Evolutionary conservation across 1,140 invertebrate genomes (phyloP).

Genomic region (Drosophila sturtevanti): DNA sequence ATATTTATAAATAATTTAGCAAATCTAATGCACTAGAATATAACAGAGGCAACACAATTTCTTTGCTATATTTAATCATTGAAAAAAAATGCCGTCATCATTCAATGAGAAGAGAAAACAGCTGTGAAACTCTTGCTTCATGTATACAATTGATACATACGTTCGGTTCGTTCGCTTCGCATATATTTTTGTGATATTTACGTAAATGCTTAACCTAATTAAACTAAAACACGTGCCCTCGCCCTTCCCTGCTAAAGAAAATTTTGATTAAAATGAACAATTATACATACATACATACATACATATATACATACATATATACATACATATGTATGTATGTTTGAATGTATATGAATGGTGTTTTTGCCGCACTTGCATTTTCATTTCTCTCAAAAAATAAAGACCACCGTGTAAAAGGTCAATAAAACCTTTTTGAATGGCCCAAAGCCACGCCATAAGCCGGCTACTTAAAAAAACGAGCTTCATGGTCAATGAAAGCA

Average conservation of each 20-base stretch:
- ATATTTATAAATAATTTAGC: constrained; percentile 7
- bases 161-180: too few species aligned
- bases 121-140: constrained; percentile 4
- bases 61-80: constrained; percentile 21
- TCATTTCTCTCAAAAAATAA: neutral
- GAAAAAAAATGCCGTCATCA: constrained; percentile 65
- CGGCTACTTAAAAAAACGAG: constrained; percentile 33
- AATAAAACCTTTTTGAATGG: constrained; percentile 15
- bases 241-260: neutral
- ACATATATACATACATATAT: too few species aligned
- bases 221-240: constrained; percentile 57
- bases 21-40: constrained; percentile 20
- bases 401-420: constrained; percentile 9
- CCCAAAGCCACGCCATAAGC: constrained; percentile 33
- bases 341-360: constrained; percentile 15
- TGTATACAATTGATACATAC: neutral
- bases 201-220: constrained; percentile 55
- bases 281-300: too few species aligned
- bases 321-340: too few species aligned
- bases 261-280: constrained; percentile 5
- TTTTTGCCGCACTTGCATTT: constrained; percentile 5
- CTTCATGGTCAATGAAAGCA: constrained; percentile 78
- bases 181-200: constrained; percentile 34
- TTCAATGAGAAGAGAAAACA: constrained; percentile 49
- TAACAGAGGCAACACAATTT: neutral